phyloP scores from a whole-genome alignment of 2,113 vertebrate species.

The Tragelaphus buxtoni region DNA sequence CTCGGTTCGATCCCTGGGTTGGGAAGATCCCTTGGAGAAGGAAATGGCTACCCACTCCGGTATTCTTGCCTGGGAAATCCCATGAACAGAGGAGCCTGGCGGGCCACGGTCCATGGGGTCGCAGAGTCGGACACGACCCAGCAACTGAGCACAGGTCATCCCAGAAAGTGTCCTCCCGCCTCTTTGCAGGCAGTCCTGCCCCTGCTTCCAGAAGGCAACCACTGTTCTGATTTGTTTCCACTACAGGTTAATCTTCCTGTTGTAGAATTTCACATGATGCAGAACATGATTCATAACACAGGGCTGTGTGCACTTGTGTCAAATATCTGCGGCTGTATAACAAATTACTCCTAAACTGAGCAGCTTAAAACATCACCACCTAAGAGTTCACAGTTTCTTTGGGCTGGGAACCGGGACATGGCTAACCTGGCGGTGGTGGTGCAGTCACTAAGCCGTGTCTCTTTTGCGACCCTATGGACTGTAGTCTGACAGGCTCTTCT shows the following conservation, averaged over 20 bases:
- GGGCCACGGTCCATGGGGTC: accelerated
- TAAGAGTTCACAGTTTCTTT: not conserved
- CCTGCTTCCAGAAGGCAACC: not conserved
- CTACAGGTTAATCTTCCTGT: not conserved
- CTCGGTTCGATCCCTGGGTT: not conserved
- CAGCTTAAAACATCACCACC: not conserved
- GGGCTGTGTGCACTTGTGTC: not conserved
- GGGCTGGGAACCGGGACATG: not conserved
- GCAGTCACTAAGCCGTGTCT: not conserved
- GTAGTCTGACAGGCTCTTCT: not conserved
- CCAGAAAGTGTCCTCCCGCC: not conserved
- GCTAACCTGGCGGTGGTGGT: not conserved
- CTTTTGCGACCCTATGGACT: not conserved
- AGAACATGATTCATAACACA: not conserved
- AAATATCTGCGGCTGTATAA: not conserved
- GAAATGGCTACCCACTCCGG: not conserved
- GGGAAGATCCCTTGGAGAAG: not conserved
- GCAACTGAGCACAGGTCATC: not conserved
- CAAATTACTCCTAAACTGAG: not conserved
- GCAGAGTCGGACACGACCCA: not conserved
- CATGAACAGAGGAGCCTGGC: not conserved
- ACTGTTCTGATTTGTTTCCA: not conserved
- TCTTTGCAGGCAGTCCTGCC: not conserved
- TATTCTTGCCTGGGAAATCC: not conserved
- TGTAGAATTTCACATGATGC: not conserved